Evolutionary conservation across 2,113 vertebrate genomes (phyloP).

Genomic region (Antennarius striatus): DNA sequence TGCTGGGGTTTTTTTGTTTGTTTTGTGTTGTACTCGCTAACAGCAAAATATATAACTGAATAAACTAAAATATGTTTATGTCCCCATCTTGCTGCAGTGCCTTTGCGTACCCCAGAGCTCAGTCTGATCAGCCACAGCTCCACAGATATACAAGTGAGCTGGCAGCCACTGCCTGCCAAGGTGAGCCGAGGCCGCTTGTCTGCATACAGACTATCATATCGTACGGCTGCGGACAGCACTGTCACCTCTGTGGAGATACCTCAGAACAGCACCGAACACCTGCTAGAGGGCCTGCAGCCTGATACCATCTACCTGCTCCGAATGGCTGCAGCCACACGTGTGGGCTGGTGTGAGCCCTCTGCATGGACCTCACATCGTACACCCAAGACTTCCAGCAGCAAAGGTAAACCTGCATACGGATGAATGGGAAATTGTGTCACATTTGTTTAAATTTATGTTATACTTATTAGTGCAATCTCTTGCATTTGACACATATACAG

Average conservation of each 20-base stretch:
- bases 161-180: constrained; percentile 89
- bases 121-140: constrained; percentile 91
- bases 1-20: too few relatives aligned
- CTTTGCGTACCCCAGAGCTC: constrained; percentile 92
- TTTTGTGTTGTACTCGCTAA: too few relatives aligned
- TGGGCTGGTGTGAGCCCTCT: constrained; percentile 93
- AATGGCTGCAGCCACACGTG: constrained; percentile 88
- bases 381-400: constrained; percentile 87
- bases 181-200: constrained; percentile 87
- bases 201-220: constrained; percentile 88
- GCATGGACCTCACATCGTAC: constrained; percentile 94
- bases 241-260: constrained; percentile 87
- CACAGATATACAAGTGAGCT: constrained; percentile 90
- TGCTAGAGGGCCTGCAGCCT: constrained; percentile 83
- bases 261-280: constrained; percentile 79
- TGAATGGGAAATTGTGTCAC: neutral
- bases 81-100: constrained; percentile 79
- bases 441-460: neutral
- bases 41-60: too few relatives aligned
- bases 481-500: neutral
- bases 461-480: neutral
- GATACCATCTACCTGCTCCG: constrained; percentile 93
- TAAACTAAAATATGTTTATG: too few relatives aligned
- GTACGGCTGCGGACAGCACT: constrained; percentile 84
- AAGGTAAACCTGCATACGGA: constrained; percentile 80